Evolutionary conservation across 2,888 invertebrate species (phyloP).

Genomic region (Zhuqinia jingwanae): DNA sequence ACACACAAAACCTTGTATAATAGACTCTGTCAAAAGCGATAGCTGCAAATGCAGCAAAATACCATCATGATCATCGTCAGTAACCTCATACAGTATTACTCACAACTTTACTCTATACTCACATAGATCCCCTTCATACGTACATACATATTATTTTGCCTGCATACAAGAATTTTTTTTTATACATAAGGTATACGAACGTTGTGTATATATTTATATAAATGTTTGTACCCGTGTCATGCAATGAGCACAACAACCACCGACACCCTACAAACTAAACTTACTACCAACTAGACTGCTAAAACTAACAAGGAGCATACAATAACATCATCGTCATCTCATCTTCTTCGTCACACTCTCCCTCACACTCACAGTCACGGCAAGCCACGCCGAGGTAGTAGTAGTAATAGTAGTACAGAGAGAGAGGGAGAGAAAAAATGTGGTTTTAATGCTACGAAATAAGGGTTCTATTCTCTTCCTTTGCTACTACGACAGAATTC

Average conservation of each 20-base stretch:
- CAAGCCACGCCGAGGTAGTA: background rate
- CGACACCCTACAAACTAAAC: constrained; percentile 63
- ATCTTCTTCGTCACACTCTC: constrained; percentile 35
- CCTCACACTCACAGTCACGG: constrained; percentile 60
- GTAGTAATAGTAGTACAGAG: background rate
- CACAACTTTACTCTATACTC: constrained; percentile 29
- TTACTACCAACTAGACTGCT: constrained; percentile 13
- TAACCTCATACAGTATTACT: constrained; percentile 27
- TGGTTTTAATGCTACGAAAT: constrained; percentile 62
- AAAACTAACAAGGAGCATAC: constrained; percentile 44
- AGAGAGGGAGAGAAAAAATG: constrained; percentile 53
- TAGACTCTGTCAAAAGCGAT: constrained; percentile 12
- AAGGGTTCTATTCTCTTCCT: constrained; percentile 41
- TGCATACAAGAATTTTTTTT: no score
- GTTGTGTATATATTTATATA: background rate
- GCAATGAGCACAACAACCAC: constrained; percentile 40
- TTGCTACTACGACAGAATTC: background rate
- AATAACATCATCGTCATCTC: constrained; percentile 39
- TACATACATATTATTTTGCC: background rate
- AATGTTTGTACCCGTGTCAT: background rate
- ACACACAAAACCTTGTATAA: constrained; percentile 56
- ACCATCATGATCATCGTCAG: constrained; percentile 59
- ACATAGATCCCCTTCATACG: constrained; percentile 16
- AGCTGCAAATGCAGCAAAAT: constrained; percentile 69
- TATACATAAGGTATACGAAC: no score